Conservation (phyloP, 2,113 vertebrate species). For the Nematolebias whitei region DNA sequence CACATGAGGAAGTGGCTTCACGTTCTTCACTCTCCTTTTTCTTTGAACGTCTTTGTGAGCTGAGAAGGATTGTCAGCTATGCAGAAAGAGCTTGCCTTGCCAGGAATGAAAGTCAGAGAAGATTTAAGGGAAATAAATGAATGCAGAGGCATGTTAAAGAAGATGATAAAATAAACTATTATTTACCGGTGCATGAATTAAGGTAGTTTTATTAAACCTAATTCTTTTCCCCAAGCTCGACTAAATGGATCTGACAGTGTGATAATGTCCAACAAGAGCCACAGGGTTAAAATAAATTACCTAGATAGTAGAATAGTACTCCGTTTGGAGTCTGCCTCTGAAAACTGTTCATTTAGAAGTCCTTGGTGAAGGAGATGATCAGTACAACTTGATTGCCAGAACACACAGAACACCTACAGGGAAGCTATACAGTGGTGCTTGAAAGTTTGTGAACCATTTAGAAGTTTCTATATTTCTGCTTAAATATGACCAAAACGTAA, state of each 20-base stretch:
- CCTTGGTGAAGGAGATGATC: not conserved
- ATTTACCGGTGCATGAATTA: not conserved
- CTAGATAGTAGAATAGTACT: too few species aligned
- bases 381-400: not conserved
- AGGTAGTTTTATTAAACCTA: not conserved
- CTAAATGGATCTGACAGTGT: not conserved
- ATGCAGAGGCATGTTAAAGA: not conserved
- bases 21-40: slow-evolving; percentile 38
- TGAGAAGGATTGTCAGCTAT: slow-evolving; percentile 41
- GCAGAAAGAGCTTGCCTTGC: slow-evolving; percentile 17
- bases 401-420: too few species aligned
- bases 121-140: slow-evolving; percentile 1
- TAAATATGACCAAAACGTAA: too few species aligned
- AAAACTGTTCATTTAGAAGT: not conserved
- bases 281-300: not conserved
- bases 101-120: slow-evolving; percentile 14
- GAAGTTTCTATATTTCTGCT: too few species aligned
- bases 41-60: slow-evolving; percentile 26
- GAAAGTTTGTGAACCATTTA: too few species aligned
- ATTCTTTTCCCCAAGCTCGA: too few species aligned
- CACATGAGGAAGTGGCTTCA: slow-evolving; percentile 36
- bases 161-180: not conserved
- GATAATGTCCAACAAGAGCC: not conserved
- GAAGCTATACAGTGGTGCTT: too few species aligned
- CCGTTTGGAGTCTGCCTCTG: not conserved